Evolutionary conservation across 1,140 invertebrate genomes (phyloP), one percentile per base, ranked within the genome.

Genomic region (Drosophila kanapiae): DNA sequence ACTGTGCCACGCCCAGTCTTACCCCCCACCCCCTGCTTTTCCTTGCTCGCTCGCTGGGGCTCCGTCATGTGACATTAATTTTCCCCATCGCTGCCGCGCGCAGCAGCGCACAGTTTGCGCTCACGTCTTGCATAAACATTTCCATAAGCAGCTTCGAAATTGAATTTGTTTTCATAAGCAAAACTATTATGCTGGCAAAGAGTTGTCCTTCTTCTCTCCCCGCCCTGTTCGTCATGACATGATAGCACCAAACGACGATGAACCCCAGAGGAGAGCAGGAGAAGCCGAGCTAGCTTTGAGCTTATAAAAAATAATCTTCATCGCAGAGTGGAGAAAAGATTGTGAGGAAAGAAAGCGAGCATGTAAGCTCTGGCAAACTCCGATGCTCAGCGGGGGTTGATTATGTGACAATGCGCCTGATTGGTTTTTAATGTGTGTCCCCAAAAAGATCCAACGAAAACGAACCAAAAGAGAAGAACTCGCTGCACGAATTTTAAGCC

Each of bases 141-240:
- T 90, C 81, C 85, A 88, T 88, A 88, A 88, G 85, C 84, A 84
- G 84, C 84, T 88, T 80, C 81, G 79, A 88, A 84, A 88, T 88
- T 88, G 85, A 88, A 88, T 88, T 88, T 90, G 84, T 88, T 88
- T 90, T 88, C 84, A 90, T 90, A 88, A 90, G 84, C 85, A 90
- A 90, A 88, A 88, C 84, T 88, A 88, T 90, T 88, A 90, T 88
- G 74, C 69, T 82, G 61, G 68, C 68, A 85, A 85, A 85, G 82
- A 84, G 78, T 88, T 82, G 45, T 40, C 57, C 49, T 31, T 31
- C 31, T 8, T 4, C 31, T 8, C 5, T 8, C 31, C 31, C 7
- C 31, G 29, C 60, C 18, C 35, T 59, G 60, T 48, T 54, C 56
- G 68, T n/a, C n/a, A n/a, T 70, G 67, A 64, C 75, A 78, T 57